Conservation (phyloP, 2,797 vertebrate genomes). For the Cossypha heuglini region DNA sequence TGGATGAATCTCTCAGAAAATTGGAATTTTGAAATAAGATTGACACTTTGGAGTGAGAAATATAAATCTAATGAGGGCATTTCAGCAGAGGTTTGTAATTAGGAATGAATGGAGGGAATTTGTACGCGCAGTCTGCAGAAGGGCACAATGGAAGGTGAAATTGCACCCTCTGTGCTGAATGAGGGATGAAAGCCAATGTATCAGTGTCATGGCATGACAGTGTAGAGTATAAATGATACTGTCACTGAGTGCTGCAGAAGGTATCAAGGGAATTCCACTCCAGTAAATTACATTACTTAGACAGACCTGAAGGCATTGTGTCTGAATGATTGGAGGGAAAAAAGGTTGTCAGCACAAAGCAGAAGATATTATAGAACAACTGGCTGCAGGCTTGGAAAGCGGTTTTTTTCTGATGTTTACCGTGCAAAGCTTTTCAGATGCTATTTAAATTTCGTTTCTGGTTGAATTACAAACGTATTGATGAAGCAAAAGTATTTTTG, state of each 20-base stretch:
- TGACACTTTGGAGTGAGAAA: constrained; percentile 71
- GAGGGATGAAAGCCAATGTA: constrained; percentile 75
- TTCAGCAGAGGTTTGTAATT: constrained; percentile 78
- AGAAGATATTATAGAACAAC: constrained; percentile 64
- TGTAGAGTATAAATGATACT: constrained; percentile 81
- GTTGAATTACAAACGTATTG: constrained; percentile 1
- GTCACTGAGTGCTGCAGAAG: constrained; percentile 77
- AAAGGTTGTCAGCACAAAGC: constrained; percentile 74
- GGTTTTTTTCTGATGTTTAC: constrained; percentile 60
- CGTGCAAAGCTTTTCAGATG: constrained; percentile 17
- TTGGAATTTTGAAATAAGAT: constrained; percentile 73
- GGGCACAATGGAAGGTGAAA: constrained; percentile 78
- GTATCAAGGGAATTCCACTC: constrained; percentile 79
- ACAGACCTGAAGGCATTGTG: constrained; percentile 77
- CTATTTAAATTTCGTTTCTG: not conserved
- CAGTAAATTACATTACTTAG: constrained; percentile 81
- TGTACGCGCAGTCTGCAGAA: constrained; percentile 52
- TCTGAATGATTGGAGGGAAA: constrained; percentile 71
- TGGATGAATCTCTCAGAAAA: constrained; percentile 69
- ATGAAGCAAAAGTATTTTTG: not conserved
- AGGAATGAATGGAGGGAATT: constrained; percentile 75
- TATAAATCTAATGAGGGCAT: constrained; percentile 74
- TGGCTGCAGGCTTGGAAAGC: constrained; percentile 67
- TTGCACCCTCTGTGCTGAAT: constrained; percentile 63
- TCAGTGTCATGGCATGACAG: constrained; percentile 78